phyloP scores from a whole-genome alignment of 2,797 vertebrate genomes.

The Cercopithecus petaurista region DNA sequence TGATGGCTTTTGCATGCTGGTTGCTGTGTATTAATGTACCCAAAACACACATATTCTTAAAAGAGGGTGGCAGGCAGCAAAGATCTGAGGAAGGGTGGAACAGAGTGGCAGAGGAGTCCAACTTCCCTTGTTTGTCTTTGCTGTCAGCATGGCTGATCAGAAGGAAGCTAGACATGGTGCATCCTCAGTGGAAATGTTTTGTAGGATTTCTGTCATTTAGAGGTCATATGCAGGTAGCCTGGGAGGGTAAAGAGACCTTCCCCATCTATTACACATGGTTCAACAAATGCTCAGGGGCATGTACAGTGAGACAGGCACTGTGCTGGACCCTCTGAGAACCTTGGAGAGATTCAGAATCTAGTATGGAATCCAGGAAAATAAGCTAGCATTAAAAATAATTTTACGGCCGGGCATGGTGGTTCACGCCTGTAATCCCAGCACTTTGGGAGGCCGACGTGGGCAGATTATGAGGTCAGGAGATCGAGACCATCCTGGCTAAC shows the following conservation, averaged over 20 bases:
- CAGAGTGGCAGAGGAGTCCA: accelerated
- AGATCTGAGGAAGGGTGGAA: no score
- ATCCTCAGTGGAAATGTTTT: background rate
- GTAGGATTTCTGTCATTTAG: background rate
- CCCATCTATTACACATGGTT: background rate
- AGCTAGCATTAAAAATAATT: background rate
- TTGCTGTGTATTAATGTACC: slow-evolving; percentile 67
- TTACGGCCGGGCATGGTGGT: accelerated
- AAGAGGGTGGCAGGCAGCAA: background rate
- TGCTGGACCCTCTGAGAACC: background rate
- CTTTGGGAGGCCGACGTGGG: no score
- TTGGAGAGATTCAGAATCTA: background rate
- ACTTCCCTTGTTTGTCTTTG: background rate
- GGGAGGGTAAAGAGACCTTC: background rate
- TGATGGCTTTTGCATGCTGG: slow-evolving; percentile 39
- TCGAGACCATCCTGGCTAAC: no score
- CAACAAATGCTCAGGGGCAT: background rate
- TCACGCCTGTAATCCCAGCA: no score
- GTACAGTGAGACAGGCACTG: background rate
- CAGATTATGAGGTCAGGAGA: no score
- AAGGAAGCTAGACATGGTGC: accelerated
- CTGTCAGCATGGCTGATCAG: background rate
- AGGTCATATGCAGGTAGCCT: background rate
- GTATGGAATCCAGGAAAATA: background rate
- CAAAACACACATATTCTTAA: slow-evolving; percentile 63